Base-by-base conservation (phyloP, 2,888 invertebrate genomes). In the Chrysina gloriosa region DNA sequence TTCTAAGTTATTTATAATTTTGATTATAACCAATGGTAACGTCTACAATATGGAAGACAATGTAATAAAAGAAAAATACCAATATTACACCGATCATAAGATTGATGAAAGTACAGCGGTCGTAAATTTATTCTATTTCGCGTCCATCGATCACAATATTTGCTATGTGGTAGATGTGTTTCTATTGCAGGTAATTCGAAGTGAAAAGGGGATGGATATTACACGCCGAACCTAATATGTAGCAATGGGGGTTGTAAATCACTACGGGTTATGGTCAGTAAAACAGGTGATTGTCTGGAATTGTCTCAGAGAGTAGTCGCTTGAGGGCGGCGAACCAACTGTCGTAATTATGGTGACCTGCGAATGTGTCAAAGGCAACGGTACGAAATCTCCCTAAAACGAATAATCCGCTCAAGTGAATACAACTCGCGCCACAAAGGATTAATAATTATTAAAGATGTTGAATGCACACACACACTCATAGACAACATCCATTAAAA, bases 281-380 rank as follows among this genome's bases (percentile, higher is more conserved):
- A 79, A 79, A 73, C 78, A 78, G 77, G 78, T 78, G 77, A 79
- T 79, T 78, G 75, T 73, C 63, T 73, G 73, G 76, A 77, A 78
- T 77, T 77, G 77, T 78, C 73, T 71, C 73, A 74, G 75, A 69
- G 74, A 75, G 76, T 75, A 75, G 73, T 76, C 74, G 75, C 72
- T 42, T 25, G 42, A 58, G 58, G 58, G 58, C 58, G 42, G 73
- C 72, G 72, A 67, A 73, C 72, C 42, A 42, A 58, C 58, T 39
- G 58, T 67, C 71, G 76, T 75, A 77, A 79, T 79, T 78, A 79
- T 77, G 71, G 71, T 73, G 72, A 73, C 73, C 72, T 71, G 75
- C 71, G 74, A 74, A 77, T 75, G 74, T 75, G 76, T 76, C 77
- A 76, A 72, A 75, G 74, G 69, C 75, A 69, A 65, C 68, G 68